These are phyloP conservation scores for Montipora cactus DNA, from an alignment of 64 coral and sea anemone species.

Conservation along the genomic window DNA sequence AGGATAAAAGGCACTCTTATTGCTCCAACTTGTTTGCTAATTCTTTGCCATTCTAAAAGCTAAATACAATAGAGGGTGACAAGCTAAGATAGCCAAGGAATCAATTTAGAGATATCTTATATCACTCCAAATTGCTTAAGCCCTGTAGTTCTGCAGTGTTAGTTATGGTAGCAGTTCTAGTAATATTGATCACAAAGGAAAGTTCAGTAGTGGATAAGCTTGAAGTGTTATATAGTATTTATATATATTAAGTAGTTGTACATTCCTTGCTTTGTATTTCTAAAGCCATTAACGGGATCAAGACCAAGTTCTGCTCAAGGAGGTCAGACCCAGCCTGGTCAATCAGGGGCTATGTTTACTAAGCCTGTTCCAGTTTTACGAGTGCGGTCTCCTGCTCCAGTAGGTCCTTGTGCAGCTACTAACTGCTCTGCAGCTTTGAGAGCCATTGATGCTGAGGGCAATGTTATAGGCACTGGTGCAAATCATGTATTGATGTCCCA, in stretches of 20 bases:
- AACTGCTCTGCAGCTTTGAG: conserved; percentile 81
- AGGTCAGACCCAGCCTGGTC: conserved; percentile 22
- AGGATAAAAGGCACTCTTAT: too few relatives aligned
- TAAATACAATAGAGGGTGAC: too few relatives aligned
- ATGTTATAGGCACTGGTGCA: conserved; percentile 70
- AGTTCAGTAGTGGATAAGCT: too few relatives aligned
- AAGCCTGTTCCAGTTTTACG: conserved; percentile 79
- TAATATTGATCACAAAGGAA: too few relatives aligned
- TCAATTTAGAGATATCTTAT: too few relatives aligned
- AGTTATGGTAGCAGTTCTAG: too few relatives aligned
- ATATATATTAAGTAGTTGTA: neutral
- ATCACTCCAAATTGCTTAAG: too few relatives aligned
- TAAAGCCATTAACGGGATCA: conserved; percentile 78
- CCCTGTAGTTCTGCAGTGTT: too few relatives aligned
- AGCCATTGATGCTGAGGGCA: conserved; percentile 73
- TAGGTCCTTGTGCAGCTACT: conserved; percentile 73
- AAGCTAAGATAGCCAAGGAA: too few relatives aligned
- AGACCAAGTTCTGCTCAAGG: conserved; percentile 83
- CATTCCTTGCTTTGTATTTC: neutral
- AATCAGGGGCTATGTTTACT: conserved; percentile 60
- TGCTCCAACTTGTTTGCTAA: too few relatives aligned
- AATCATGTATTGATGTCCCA: conserved; percentile 78
- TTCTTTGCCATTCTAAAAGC: too few relatives aligned
- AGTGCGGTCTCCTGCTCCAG: conserved; percentile 59
- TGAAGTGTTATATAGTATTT: too few relatives aligned